These are phyloP conservation scores for Ariopsis seemanni DNA, from an alignment of 2,113 vertebrate species.

Conservation along the genomic window DNA sequence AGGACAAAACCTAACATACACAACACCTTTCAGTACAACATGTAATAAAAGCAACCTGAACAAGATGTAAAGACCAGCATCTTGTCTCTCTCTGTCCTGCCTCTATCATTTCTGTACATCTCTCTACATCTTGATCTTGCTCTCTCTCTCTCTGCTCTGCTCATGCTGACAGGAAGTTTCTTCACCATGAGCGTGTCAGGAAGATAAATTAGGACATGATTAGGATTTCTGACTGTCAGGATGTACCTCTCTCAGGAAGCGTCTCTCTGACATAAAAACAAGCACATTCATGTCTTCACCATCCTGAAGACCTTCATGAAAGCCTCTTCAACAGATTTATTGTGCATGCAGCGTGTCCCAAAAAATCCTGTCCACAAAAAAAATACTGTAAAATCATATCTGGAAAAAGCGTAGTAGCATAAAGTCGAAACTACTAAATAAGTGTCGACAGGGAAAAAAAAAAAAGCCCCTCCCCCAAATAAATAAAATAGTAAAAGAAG, in stretches of 20 bases:
- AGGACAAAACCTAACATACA: neutral
- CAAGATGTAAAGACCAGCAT: neutral
- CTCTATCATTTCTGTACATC: neutral
- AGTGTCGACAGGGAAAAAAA: neutral
- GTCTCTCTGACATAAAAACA: neutral
- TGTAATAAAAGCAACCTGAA: neutral
- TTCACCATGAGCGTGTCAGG: slow-evolving; percentile 42
- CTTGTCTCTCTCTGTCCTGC: neutral
- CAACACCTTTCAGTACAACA: neutral
- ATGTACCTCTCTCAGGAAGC: neutral
- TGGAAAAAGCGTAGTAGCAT: neutral
- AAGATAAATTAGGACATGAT: slow-evolving; percentile 13
- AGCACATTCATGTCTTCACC: neutral
- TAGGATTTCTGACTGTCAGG: slow-evolving; percentile 2
- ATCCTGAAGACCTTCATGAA: neutral
- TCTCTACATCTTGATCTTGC: neutral
- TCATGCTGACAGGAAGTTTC: slow-evolving; percentile 17
- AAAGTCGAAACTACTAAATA: neutral
- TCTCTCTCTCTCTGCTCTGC: neutral
- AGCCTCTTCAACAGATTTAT: neutral
- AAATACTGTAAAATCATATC: neutral
- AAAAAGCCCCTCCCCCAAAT: neutral
- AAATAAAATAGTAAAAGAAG: too few species aligned
- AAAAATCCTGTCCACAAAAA: neutral
- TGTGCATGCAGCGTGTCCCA: neutral